These are phyloP conservation scores for Coecobrya sp. DNA, from an alignment of 2,888 invertebrate genomes.

Conservation along the genomic window DNA sequence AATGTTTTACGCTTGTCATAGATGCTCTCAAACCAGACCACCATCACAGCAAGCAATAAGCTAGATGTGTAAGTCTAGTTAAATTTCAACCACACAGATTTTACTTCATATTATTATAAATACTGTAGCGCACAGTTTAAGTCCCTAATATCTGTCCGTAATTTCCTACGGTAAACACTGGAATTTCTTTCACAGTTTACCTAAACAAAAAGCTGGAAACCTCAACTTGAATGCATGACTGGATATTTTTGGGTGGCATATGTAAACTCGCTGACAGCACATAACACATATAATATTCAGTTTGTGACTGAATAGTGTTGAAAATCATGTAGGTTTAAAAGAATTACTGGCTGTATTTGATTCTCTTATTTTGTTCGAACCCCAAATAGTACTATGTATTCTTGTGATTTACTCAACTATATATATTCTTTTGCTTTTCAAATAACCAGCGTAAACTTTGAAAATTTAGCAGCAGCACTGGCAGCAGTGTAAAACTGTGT, in stretches of 20 bases:
- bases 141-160: background rate
- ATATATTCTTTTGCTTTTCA: too few species aligned
- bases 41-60: background rate
- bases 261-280: background rate
- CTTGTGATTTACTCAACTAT: background rate
- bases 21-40: slow-evolving; percentile 32
- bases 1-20: background rate
- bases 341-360: background rate
- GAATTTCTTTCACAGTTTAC: slow-evolving; percentile 59
- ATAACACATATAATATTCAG: background rate
- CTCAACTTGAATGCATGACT: slow-evolving; percentile 19
- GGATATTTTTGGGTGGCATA: slow-evolving; percentile 24
- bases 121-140: background rate
- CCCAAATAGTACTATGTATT: background rate
- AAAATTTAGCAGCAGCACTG: too few species aligned
- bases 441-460: too few species aligned
- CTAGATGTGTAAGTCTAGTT: background rate
- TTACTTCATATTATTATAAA: background rate
- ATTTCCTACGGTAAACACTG: slow-evolving; percentile 1
- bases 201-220: slow-evolving; percentile 60
- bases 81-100: background rate
- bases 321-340: background rate
- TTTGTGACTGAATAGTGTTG: slow-evolving; percentile 20
- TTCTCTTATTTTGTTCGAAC: background rate
- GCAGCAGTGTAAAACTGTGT: too few species aligned